A percentile compares a stretch with the other conserved stretches of the same genome.
These are phyloP conservation scores for Actenoides hombroni DNA, from an alignment of 2,113 vertebrate species.

Conservation along the genomic window DNA sequence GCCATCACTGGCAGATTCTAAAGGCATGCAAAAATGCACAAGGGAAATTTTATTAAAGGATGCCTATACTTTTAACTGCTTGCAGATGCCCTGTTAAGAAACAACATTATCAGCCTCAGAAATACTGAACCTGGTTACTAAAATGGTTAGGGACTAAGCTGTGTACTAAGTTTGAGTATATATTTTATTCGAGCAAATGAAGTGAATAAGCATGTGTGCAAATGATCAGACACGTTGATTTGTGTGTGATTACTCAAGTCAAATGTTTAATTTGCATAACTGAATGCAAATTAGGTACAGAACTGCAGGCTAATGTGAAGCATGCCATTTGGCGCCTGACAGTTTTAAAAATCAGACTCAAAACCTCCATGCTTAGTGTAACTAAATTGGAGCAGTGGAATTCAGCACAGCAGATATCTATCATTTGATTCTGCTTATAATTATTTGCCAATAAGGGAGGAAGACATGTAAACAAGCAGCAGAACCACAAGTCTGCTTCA, in stretches of 20 bases:
- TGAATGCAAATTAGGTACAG: conserved; percentile 63
- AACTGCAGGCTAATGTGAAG: conserved; percentile 53
- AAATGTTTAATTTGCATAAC: conserved; percentile 66
- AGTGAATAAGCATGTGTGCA: conserved; percentile 57
- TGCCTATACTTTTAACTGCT: conserved; percentile 3
- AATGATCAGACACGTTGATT: conserved; percentile 59
- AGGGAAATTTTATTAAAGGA: conserved; percentile 33
- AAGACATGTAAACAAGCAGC: conserved; percentile 24
- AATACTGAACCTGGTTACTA: background rate
- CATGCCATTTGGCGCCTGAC: conserved; percentile 60
- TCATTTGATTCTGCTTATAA: conserved; percentile 47
- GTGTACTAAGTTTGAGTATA: background rate
- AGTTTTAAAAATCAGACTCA: conserved; percentile 56
- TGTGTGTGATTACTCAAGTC: conserved; percentile 63
- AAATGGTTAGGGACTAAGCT: conserved; percentile 2
- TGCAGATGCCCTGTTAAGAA: conserved; percentile 9
- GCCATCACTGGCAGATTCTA: background rate
- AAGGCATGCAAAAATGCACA: background rate
- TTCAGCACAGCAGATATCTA: conserved; percentile 31
- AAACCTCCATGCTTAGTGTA: conserved; percentile 17
- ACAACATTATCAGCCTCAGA: background rate
- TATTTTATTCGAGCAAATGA: conserved; percentile 48
- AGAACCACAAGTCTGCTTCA: conserved; percentile 11
- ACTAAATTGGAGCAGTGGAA: conserved; percentile 51
- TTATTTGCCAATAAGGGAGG: conserved; percentile 41